phyloP scores from a whole-genome alignment of 2,797 vertebrate species.

The Amphiprion clarkii region DNA sequence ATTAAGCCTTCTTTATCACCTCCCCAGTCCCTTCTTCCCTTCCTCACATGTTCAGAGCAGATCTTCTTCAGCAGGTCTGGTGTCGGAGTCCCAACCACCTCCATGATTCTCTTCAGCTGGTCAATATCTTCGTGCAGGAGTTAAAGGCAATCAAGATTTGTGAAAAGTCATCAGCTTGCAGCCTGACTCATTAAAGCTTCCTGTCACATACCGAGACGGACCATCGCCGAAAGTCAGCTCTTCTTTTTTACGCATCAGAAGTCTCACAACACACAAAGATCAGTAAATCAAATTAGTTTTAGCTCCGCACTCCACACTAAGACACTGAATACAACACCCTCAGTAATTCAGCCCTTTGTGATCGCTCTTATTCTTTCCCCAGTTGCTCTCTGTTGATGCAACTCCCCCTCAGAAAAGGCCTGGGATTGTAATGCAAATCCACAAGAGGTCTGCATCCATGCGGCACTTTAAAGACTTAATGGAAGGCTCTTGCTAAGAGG shows the following conservation, averaged over 20 bases:
- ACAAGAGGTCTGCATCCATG: slow-evolving; percentile 21
- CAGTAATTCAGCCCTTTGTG: slow-evolving; percentile 54
- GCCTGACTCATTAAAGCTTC: neutral
- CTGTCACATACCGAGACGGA: neutral
- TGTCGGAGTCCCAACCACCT: slow-evolving; percentile 96
- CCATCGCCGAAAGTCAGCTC: neutral
- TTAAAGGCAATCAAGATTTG: slow-evolving; percentile 76
- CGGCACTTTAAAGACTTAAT: slow-evolving; percentile 34
- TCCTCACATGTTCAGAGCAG: slow-evolving; percentile 96
- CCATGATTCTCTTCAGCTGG: slow-evolving; percentile 99
- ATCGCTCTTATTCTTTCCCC: slow-evolving; percentile 37
- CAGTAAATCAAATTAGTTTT: slow-evolving; percentile 57
- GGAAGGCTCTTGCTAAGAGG: slow-evolving; percentile 18
- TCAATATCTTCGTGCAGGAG: slow-evolving; percentile 90
- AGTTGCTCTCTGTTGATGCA: slow-evolving; percentile 22
- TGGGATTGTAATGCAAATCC: slow-evolving; percentile 71
- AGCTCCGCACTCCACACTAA: slow-evolving; percentile 6
- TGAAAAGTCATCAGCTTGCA: neutral
- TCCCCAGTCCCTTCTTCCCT: neutral
- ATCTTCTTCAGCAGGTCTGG: slow-evolving; percentile 97
- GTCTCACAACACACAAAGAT: slow-evolving; percentile 28
- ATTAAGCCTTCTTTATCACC: neutral
- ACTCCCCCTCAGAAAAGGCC: slow-evolving; percentile 32
- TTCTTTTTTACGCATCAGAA: neutral
- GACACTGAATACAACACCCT: slow-evolving; percentile 30